phyloP scores from a whole-genome alignment of 1,140 invertebrate genomes.

The Papilio dardanus region DNA sequence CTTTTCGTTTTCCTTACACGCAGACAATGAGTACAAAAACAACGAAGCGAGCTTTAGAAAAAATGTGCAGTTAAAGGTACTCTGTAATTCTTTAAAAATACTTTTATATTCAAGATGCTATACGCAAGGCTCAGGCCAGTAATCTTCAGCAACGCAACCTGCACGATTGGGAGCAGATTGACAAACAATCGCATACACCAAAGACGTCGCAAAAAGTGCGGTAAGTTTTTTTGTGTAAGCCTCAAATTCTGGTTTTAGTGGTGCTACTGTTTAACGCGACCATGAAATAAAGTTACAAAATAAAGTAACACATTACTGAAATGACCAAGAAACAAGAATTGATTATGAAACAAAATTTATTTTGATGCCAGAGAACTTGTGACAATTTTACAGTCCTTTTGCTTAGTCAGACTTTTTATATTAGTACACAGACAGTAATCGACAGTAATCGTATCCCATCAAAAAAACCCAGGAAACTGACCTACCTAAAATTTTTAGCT shows the following conservation, averaged over 20 bases:
- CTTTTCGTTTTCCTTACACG: neutral
- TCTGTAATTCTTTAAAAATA: constrained; percentile 14
- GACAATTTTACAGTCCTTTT: too few relatives aligned
- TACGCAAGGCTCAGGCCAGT: constrained; percentile 82
- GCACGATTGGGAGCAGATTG: constrained; percentile 75
- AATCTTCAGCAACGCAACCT: constrained; percentile 72
- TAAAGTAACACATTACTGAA: too few relatives aligned
- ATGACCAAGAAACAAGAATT: too few relatives aligned
- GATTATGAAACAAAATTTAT: too few relatives aligned
- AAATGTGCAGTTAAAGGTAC: neutral
- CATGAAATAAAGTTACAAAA: neutral
- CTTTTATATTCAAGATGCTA: constrained; percentile 60
- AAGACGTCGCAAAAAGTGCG: constrained; percentile 57
- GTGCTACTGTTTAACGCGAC: neutral
- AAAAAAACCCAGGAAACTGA: neutral
- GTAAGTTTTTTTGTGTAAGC: too few relatives aligned
- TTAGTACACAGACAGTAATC: too few relatives aligned
- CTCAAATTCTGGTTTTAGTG: too few relatives aligned
- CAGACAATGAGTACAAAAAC: neutral
- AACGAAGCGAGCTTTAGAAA: neutral
- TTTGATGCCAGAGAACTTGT: too few relatives aligned
- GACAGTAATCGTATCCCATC: too few relatives aligned
- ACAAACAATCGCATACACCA: constrained; percentile 59
- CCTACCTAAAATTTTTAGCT: neutral
- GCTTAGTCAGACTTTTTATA: too few relatives aligned